Percentiles rank a stretch among this genome's conserved stretches.
phyloP scores from a whole-genome alignment of 2,797 vertebrate species.

The Lacerta bilineata region DNA sequence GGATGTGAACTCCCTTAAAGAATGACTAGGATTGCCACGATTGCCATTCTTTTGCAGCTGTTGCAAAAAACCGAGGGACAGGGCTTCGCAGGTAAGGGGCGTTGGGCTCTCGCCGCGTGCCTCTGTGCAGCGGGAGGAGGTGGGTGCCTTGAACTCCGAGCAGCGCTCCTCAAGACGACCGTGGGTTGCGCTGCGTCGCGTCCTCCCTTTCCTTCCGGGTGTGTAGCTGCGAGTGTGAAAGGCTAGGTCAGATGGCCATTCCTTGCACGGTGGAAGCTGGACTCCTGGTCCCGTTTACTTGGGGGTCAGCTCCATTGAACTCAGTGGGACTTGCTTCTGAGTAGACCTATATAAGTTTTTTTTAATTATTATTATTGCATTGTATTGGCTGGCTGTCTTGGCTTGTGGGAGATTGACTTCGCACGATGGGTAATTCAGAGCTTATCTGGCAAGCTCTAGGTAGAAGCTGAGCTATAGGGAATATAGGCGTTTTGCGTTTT shows the following conservation, averaged over 20 bases:
- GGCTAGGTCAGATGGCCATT: background rate
- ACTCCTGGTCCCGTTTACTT: background rate
- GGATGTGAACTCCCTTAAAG: constrained; percentile 79
- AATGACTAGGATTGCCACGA: constrained; percentile 79
- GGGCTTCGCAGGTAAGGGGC: constrained; percentile 79
- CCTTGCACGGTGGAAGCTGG: constrained; percentile 41
- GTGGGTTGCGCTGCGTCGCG: background rate
- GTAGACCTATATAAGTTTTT: constrained; percentile 18
- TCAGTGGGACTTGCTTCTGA: background rate
- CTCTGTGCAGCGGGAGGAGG: fast-evolving
- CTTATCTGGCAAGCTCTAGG: background rate
- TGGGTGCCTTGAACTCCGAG: background rate
- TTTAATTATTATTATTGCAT: background rate
- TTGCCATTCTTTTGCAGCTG: constrained; percentile 77
- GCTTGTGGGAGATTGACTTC: background rate
- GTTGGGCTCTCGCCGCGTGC: background rate
- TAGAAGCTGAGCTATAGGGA: background rate
- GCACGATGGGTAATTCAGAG: background rate
- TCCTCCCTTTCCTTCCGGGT: background rate
- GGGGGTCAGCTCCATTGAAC: background rate
- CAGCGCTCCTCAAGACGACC: background rate
- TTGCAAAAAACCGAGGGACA: constrained; percentile 77
- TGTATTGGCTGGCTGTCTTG: background rate
- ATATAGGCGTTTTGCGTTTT: too few species aligned
- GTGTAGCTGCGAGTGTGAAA: too few species aligned